A percentile compares a stretch with the other conserved stretches of the same genome.
Evolutionary conservation across 2,797 vertebrate species (phyloP).

Genomic region (Jordanella pulchra): DNA sequence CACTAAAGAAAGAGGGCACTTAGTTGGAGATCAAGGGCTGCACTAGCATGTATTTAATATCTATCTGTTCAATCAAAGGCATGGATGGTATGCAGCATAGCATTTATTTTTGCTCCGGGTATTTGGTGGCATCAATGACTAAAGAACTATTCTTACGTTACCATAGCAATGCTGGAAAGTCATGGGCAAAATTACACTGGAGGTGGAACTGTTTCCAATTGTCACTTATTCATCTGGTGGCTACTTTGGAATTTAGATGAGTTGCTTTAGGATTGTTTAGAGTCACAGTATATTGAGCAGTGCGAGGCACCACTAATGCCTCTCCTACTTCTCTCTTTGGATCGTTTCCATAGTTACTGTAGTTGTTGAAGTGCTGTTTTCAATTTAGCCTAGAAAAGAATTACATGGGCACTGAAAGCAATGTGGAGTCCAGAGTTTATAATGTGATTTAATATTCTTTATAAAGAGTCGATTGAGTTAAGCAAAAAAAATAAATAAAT

Average conservation of each 20-base stretch:
- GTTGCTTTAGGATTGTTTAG: conserved; percentile 78
- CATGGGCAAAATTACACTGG: conserved; percentile 58
- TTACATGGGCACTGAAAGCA: conserved; percentile 42
- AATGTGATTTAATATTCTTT: conserved; percentile 15
- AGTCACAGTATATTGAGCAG: conserved; percentile 72
- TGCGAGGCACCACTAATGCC: conserved; percentile 56
- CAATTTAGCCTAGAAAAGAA: conserved; percentile 44
- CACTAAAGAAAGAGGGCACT: conserved; percentile 54
- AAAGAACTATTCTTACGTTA: conserved; percentile 56
- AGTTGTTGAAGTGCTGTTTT: conserved; percentile 69
- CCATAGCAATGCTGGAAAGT: conserved; percentile 67
- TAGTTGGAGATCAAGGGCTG: conserved; percentile 47
- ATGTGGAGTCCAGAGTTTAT: conserved; percentile 44
- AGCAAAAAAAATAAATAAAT: not conserved
- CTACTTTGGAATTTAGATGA: conserved; percentile 81
- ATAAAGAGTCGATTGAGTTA: conserved; percentile 2
- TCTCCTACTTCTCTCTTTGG: conserved; percentile 53
- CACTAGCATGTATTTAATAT: conserved; percentile 53
- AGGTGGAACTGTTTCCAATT: conserved; percentile 73
- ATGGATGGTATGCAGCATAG: conserved; percentile 34
- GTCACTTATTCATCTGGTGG: conserved; percentile 70
- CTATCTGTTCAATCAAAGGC: conserved; percentile 49
- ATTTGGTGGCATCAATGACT: conserved; percentile 39
- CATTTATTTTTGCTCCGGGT: conserved; percentile 47
- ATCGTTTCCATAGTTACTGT: conserved; percentile 69